phyloP scores from a whole-genome alignment of 2,888 invertebrate genomes.

The Caenorhabditis afra region DNA sequence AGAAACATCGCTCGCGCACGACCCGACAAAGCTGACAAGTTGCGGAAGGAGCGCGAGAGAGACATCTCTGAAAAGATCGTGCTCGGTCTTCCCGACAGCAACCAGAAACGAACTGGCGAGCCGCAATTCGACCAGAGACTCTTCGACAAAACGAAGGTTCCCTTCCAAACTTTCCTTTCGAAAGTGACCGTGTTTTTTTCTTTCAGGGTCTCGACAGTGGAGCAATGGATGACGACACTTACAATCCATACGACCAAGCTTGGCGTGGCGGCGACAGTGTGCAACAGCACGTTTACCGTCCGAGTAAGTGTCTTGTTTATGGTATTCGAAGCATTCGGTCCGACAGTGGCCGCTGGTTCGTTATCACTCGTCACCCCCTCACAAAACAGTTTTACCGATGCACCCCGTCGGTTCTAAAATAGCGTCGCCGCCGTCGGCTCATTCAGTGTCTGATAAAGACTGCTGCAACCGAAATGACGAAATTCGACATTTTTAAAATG shows the following conservation, averaged over 20 bases:
- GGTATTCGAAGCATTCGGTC: conserved; percentile 32
- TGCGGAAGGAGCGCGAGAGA: conserved; percentile 88
- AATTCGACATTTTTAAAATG: conserved; percentile 13
- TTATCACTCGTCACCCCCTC: conserved; percentile 24
- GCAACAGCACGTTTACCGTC: conserved; percentile 92
- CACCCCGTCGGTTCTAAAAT: conserved; percentile 47
- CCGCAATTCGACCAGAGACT: conserved; percentile 91
- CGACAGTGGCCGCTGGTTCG: conserved; percentile 18
- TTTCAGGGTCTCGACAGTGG: conserved; percentile 89
- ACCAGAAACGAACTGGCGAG: conserved; percentile 79
- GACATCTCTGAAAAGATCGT: conserved; percentile 99
- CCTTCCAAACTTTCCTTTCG: neutral
- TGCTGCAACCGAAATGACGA: conserved; percentile 24
- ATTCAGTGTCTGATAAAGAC: conserved; percentile 12
- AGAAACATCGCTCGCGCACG: conserved; percentile 93
- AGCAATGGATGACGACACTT: conserved; percentile 93
- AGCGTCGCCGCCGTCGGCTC: conserved; percentile 11
- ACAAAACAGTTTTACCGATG: conserved; percentile 35
- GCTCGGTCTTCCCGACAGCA: conserved; percentile 91
- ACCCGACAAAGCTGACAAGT: conserved; percentile 90
- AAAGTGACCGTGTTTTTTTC: conserved; percentile 5
- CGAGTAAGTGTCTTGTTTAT: conserved; percentile 83
- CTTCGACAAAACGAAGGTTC: conserved; percentile 88
- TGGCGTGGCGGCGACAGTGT: conserved; percentile 93
- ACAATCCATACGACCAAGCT: conserved; percentile 97